Evolutionary conservation across 2,113 vertebrate species (phyloP), one percentile per base, ranked within the genome.

Genomic region (Chitala chitala): DNA sequence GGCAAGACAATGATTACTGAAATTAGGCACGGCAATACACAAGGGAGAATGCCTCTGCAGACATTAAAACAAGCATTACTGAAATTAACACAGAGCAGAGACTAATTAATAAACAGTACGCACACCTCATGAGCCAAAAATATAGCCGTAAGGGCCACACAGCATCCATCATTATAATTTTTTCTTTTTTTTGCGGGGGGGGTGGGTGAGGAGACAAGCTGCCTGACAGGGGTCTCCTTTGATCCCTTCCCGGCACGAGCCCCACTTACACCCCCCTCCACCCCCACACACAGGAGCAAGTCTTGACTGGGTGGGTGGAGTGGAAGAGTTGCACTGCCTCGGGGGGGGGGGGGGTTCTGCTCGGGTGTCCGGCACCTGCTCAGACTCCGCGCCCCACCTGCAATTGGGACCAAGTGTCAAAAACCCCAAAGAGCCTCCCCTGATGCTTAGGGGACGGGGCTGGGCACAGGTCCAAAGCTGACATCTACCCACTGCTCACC

Each of bases 351-450:
- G 42, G 24, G 66, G 15, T 0, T 8, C 5, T 7, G 56, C 65
- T 78, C 53, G 69, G 75, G 71, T 81, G 80, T 80, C 75, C 50
- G 78, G 55, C 86, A 87, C 86, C 89, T 88, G 87, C 79, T 82
- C 72, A 42, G 44, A 51, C 12, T 17, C 22, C 22, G 44, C 54
- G 70, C 68, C 64, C 50, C 81, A 84, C 83, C 84, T 84, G 83
- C 74, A 66, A 22, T 3, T 15, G 42, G 76, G 58, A 78, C 74
- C 75, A 79, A 48, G 64, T 24, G 7, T 13, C 26, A 55, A 13
- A 58, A 75, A 24, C 71, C 72, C 42, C 73, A 81, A 77, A 63
- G 33, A 20, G n/a, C 38, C n/a, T 36, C 46, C 64, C 64, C 69
- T 75, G 51, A 75, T 48, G 73, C 53, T 22, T 75, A 17, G 54